phyloP scores from a whole-genome alignment of 2,113 vertebrate genomes.

The Prolemur simus region DNA sequence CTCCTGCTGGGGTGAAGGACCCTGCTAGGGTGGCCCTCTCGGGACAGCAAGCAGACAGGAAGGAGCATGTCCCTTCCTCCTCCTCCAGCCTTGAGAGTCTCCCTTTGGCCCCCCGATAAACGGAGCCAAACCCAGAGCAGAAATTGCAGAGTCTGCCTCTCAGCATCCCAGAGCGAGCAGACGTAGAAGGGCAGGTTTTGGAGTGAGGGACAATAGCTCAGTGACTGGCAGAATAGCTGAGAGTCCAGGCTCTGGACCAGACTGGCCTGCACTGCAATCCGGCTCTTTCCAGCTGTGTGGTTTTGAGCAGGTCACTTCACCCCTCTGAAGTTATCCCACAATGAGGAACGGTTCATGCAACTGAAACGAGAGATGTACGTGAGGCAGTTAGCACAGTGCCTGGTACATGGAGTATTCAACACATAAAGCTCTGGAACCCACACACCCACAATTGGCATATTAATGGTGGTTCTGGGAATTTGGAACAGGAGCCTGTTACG shows the following conservation, averaged over 20 bases:
- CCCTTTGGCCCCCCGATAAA: no score
- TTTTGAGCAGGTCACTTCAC: not conserved
- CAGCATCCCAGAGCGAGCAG: not conserved
- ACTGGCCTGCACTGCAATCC: no score
- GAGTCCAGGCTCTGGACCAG: not conserved
- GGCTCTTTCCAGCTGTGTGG: not conserved
- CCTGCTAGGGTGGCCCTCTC: not conserved
- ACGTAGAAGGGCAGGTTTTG: no score
- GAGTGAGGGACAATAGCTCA: not conserved
- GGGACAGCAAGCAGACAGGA: not conserved
- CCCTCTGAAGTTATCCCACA: not conserved
- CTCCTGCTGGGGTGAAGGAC: not conserved
- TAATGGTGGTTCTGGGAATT: not conserved
- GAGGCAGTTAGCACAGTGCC: not conserved
- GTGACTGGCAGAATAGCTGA: fast-evolving
- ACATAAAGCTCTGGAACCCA: not conserved
- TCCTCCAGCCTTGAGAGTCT: not conserved
- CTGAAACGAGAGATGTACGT: not conserved
- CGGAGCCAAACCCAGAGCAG: not conserved
- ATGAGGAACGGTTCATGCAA: not conserved
- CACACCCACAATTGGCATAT: no score
- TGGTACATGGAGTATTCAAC: not conserved
- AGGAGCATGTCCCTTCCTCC: not conserved
- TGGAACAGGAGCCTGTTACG: not conserved
- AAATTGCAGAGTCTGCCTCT: fast-evolving